Evolutionary conservation across 2,888 invertebrate species (phyloP), one percentile per base, ranked within the genome.

Genomic region (Latrodectus elegans): DNA sequence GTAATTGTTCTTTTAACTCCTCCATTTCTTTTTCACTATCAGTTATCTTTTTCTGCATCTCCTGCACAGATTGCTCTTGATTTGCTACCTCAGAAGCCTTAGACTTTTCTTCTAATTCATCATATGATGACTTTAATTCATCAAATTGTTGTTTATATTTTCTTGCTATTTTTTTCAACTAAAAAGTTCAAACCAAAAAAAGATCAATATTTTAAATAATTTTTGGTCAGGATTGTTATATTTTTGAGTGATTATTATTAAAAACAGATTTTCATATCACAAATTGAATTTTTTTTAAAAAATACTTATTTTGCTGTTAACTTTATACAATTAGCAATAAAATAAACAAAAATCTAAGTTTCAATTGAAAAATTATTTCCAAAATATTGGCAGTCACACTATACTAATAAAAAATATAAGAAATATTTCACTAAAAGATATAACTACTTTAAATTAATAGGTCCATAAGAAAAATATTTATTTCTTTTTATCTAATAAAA

Each of bases 61-160:
- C 84, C 77, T 79, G 88, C 12, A 53, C 15, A n/a, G 75, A 14
- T 38, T 86, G 86, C 49, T 89, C 81, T 26, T 88, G 82, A 52
- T 79, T 79, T 15, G 75, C 64, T 52, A 68, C 49, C 22, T 68
- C 87, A 14, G 75, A 22, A 38, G 75, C 68, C 11, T 65, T 67
- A 15, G 12, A 15, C 14, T 53, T 68, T 0, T 67, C 76, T 38
- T 77, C 60, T 51, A 90, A n/a, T 10, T 74, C 87, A 76, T 91
- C 90, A 84, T 89, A 84, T 22, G 89, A 84, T 14, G 88, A 70
- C 80, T 90, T 90, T 15, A 91, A 86, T 90, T 96, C 96, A 91
- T 96, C 96, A 91, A 94, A 97, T 90, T 96, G 96, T 12, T 95
- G 95, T 92, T 97, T 98, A 92, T 98, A 98, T 91, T 97, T 97